Base-by-base conservation (phyloP, 1,140 invertebrate species). In the Cryptotermes secundus region DNA sequence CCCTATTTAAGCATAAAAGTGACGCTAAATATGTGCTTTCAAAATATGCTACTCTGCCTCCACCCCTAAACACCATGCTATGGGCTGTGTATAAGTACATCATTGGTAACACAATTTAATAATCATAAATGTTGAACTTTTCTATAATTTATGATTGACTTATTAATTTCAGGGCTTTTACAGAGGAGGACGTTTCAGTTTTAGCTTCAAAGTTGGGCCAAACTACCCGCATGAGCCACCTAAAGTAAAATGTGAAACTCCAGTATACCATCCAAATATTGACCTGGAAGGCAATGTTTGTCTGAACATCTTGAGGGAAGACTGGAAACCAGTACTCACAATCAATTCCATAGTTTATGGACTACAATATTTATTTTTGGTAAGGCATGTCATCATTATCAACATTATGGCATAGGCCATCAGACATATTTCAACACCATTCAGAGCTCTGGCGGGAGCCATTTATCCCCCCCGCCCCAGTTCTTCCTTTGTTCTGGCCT, bases 291-390 rank as follows among this genome's bases (percentile, higher is more conserved):
- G 97, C 82, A 98, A 98, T 91, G 97, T 98, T 12, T 98, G 97
- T 88, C 91, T 98, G 82, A 98, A 98, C 90, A 98, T 98, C 88
- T 91, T 98, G 85, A 93, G 98, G 88, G 98, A 99, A 94, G 98
- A 99, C 91, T 99, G 98, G 98, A 99, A 99, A 90, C 98, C 98
- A 86, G 98, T 99, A 85, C 92, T 99, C 83, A 99, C 98, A 79
- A 97, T 99, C 86, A 99, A 98, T 90, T 98, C 98, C 85, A 97
- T 99, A 90, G 96, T 99, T 82, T 99, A 99, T 93, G 98, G 98
- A 86, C 92, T 99, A 86, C 98, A 99, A 89, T 99, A 98, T 94
- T 93, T 99, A 87, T 99, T 99, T 89, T 91, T 99, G 93, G 97
- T 97, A 93, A 31, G 24, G 19, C 36, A 80, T 80, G 6, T 34